Base-by-base conservation (phyloP, 2,113 vertebrate genomes). In the Pampusana beccarii region DNA sequence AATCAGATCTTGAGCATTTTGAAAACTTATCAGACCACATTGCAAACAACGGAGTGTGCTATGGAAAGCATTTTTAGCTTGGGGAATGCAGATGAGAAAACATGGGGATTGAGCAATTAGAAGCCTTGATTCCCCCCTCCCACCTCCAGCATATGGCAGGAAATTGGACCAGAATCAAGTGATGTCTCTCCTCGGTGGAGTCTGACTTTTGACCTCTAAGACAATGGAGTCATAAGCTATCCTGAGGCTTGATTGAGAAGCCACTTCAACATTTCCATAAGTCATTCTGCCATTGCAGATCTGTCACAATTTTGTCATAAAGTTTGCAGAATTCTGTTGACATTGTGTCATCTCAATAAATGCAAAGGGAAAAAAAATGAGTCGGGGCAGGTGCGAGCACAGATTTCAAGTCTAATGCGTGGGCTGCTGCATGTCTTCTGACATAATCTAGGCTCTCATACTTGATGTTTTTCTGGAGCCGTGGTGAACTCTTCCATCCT, bases 351-450 rank as follows among this genome's bases (percentile, higher is more conserved):
- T 97, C 97, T 97, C 97, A 97, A 97, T 97, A 97, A 97, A 97
- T 94, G 97, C 97, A 97, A 97, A 97, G 95, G 95, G 91, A 96
- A 95, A 92, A 95, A 97, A 97, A 97, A 97, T 95, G 92, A 97
- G 95, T 93, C 57, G 95, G 97, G 97, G 97, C 97, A 97, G 97
- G 97, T 97, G 97, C 16, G 64, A 97, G 97, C 97, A 97, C 97
- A 97, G 97, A 97, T 97, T 97, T 97, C 96, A 97, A 97, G 97
- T 97, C 97, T 97, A 97, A 97, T 97, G 97, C 97, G 97, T 97
- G 97, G 97, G 97, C 95, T 97, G 97, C 97, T 97, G 97, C 96
- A 97, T 97, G 96, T 97, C 97, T 97, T 96, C 97, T 97, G 97
- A 97, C 97, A 97, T 97, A 97, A 97, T 97, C 95, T 95, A 97